These are phyloP conservation scores for Leuciscus waleckii DNA, from an alignment of 2,797 vertebrate species.

Conservation along the genomic window DNA sequence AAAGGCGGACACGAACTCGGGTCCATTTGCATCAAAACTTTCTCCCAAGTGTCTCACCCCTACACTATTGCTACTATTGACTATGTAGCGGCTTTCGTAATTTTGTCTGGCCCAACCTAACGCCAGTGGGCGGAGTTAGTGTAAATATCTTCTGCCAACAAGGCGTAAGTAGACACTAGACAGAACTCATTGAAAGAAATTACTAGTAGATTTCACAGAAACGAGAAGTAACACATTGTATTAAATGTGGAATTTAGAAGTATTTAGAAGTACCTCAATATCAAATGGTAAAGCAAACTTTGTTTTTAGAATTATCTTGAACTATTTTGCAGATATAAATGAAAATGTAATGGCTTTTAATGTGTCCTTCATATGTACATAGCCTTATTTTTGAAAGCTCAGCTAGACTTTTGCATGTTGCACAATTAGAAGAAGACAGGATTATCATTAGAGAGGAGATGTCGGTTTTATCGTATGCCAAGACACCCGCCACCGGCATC, in stretches of 20 bases:
- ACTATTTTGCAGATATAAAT: not conserved
- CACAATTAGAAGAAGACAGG: slow-evolving; percentile 18
- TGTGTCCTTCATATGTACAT: not conserved
- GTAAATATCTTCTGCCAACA: too few species aligned
- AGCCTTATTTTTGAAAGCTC: not conserved
- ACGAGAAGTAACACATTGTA: not conserved
- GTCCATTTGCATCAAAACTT: too few species aligned
- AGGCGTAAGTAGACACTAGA: too few species aligned
- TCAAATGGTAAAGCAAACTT: not conserved
- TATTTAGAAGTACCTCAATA: not conserved
- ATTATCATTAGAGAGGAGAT: slow-evolving; percentile 6
- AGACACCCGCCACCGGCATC: slow-evolving; percentile 13
- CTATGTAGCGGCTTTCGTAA: too few species aligned
- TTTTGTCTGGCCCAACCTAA: too few species aligned
- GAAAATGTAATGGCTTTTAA: not conserved
- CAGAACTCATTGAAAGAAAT: not conserved
- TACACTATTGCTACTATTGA: too few species aligned
- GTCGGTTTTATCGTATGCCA: slow-evolving; percentile 2
- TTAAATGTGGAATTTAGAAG: not conserved
- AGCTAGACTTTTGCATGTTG: not conserved
- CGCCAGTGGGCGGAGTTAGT: too few species aligned
- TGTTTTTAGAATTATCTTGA: not conserved
- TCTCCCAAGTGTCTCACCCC: too few species aligned
- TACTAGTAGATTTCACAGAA: not conserved
- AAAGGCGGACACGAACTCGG: too few species aligned